These are phyloP conservation scores for Galleria mellonella DNA, from an alignment of 1,140 invertebrate genomes.

Conservation along the genomic window DNA sequence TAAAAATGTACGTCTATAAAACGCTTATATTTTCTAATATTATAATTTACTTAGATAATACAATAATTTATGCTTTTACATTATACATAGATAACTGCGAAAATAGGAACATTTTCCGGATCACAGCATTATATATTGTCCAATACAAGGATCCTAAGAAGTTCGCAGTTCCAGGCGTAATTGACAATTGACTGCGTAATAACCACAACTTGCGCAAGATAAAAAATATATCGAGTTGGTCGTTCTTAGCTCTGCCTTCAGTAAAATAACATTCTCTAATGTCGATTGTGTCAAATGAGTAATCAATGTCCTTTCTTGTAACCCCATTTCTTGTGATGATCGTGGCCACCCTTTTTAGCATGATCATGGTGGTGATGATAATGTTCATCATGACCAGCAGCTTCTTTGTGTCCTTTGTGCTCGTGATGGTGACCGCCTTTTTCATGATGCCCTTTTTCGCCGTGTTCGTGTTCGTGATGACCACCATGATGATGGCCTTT, in stretches of 20 bases:
- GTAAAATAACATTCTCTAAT: not conserved
- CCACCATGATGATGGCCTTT: constrained; percentile 80
- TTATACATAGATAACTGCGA: too few species aligned
- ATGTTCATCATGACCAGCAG: constrained; percentile 74
- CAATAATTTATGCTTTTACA: too few species aligned
- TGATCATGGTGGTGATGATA: constrained; percentile 77
- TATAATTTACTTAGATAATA: too few species aligned
- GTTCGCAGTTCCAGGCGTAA: too few species aligned
- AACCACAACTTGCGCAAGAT: constrained; percentile 1
- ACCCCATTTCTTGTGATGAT: constrained; percentile 72
- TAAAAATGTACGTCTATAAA: too few species aligned
- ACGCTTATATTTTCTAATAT: too few species aligned
- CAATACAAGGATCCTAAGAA: too few species aligned
- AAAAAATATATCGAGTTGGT: constrained; percentile 1
- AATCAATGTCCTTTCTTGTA: constrained; percentile 72
- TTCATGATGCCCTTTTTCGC: constrained; percentile 81
- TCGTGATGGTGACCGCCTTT: constrained; percentile 76
- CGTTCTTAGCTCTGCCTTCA: not conserved
- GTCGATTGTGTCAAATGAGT: not conserved
- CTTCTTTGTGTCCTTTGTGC: constrained; percentile 66
- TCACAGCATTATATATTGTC: too few species aligned
- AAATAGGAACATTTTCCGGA: too few species aligned
- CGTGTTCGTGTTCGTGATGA: constrained; percentile 79
- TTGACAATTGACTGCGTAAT: not conserved
- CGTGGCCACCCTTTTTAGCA: constrained; percentile 78